Evolutionary conservation across 2,888 invertebrate species (phyloP).

Genomic region (Atethmia centrago): DNA sequence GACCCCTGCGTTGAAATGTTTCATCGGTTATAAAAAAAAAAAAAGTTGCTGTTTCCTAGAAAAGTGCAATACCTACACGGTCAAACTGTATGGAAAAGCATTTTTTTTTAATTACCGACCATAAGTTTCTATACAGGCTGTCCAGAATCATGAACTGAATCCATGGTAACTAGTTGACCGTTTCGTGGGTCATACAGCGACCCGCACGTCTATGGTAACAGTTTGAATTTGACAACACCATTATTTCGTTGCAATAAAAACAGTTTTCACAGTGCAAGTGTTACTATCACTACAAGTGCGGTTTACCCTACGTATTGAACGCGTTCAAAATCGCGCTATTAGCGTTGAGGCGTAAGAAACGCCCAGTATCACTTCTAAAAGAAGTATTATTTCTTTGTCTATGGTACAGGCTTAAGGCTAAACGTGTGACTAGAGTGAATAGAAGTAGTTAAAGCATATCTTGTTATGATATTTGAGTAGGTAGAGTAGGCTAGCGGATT

Average conservation of each 20-base stretch:
- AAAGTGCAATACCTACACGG: too few species aligned
- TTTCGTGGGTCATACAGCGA: not conserved
- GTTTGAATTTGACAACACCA: not conserved
- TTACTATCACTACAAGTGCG: not conserved
- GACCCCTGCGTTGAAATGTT: too few species aligned
- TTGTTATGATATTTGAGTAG: slow-evolving; percentile 68
- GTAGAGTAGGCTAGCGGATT: slow-evolving; percentile 51
- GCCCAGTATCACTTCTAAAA: not conserved
- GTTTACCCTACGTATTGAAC: not conserved
- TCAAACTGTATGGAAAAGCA: too few species aligned
- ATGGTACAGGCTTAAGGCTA: slow-evolving; percentile 18
- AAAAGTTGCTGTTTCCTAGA: too few species aligned
- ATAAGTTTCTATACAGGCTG: too few species aligned
- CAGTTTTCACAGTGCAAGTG: not conserved
- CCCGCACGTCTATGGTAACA: too few species aligned
- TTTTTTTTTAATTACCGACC: too few species aligned
- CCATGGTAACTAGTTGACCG: too few species aligned
- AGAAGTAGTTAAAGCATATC: slow-evolving; percentile 64
- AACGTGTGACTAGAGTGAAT: slow-evolving; percentile 35
- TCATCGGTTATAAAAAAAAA: too few species aligned
- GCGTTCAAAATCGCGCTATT: not conserved
- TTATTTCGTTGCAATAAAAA: not conserved
- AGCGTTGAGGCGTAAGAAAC: not conserved
- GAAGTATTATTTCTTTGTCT: slow-evolving; percentile 15
- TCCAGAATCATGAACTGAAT: too few species aligned